A percentile compares a stretch with the other conserved stretches of the same genome.
phyloP scores from a whole-genome alignment of 1,140 invertebrate genomes.

The Neocloeon triangulifer region DNA sequence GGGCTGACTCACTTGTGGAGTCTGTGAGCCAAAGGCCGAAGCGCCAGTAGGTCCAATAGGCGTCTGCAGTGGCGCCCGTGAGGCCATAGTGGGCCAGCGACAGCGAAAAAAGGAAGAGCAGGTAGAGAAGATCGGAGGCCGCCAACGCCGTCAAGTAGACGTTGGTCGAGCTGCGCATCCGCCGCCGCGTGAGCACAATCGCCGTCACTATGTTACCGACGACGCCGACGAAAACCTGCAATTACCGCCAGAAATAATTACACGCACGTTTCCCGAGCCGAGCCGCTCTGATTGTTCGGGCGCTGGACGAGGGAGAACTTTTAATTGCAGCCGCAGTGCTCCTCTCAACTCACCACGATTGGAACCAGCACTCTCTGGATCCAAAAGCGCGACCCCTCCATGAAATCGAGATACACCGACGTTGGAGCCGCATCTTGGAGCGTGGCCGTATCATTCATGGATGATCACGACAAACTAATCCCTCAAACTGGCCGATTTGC shows the following conservation, averaged over 20 bases:
- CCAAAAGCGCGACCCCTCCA: constrained; percentile 26
- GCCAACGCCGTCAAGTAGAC: constrained; percentile 49
- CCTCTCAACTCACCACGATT: too few species aligned
- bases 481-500: too few species aligned
- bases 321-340: too few species aligned
- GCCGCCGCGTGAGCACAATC: constrained; percentile 43
- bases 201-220: constrained; percentile 47
- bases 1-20: constrained; percentile 34
- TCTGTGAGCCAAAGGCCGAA: constrained; percentile 35
- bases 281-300: too few species aligned
- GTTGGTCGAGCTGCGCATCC: constrained; percentile 54
- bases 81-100: constrained; percentile 33
- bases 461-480: too few species aligned
- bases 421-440: not conserved
- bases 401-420: constrained; percentile 12
- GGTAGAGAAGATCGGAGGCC: constrained; percentile 43
- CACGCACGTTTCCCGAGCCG: too few species aligned
- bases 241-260: too few species aligned
- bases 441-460: too few species aligned
- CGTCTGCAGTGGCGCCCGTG: constrained; percentile 17
- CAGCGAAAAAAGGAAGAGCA: constrained; percentile 38
- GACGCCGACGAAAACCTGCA: constrained; percentile 37
- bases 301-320: too few species aligned
- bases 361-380: constrained; percentile 42
- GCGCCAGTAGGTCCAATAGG: constrained; percentile 28